phyloP scores from a whole-genome alignment of 35 echinoderm and acorn worm genomes.

The Eucidaris tribuloides region DNA sequence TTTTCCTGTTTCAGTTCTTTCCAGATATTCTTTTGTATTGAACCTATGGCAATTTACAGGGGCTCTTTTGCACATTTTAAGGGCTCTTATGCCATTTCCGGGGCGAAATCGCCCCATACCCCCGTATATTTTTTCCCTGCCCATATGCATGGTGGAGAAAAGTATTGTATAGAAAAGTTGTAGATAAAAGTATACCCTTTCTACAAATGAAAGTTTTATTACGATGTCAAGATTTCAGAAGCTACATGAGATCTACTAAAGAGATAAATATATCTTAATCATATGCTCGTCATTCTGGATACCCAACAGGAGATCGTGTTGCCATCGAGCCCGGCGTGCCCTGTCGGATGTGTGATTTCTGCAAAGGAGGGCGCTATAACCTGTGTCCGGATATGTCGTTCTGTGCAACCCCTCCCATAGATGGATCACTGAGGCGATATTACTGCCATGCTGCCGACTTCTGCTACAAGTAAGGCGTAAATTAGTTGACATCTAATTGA shows the following conservation, averaged over 20 bases:
- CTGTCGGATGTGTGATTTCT: conserved; percentile 74
- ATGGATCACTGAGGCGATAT: conserved; percentile 73
- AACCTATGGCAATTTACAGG: too few species aligned
- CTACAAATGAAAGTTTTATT: too few species aligned
- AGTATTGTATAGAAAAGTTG: too few species aligned
- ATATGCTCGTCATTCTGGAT: not conserved
- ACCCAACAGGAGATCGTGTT: conserved; percentile 75
- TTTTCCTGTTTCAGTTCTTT: too few species aligned
- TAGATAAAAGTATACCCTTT: too few species aligned
- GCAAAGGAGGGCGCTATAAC: conserved; percentile 84
- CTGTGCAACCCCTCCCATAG: conserved; percentile 79
- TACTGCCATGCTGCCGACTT: conserved; percentile 97
- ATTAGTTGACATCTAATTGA: too few species aligned
- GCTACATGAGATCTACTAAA: not conserved
- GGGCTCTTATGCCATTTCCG: too few species aligned
- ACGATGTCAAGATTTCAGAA: not conserved
- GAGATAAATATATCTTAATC: not conserved
- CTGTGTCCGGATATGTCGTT: conserved; percentile 84
- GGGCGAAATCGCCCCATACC: too few species aligned
- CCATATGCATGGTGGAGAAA: not conserved
- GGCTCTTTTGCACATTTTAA: too few species aligned
- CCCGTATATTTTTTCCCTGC: too few species aligned
- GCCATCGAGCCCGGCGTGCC: conserved; percentile 96
- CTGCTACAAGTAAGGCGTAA: conserved; percentile 81
- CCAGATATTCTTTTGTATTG: not conserved